Base-by-base conservation (phyloP, 2,888 invertebrate genomes). In the Mesoligia furuncula region DNA sequence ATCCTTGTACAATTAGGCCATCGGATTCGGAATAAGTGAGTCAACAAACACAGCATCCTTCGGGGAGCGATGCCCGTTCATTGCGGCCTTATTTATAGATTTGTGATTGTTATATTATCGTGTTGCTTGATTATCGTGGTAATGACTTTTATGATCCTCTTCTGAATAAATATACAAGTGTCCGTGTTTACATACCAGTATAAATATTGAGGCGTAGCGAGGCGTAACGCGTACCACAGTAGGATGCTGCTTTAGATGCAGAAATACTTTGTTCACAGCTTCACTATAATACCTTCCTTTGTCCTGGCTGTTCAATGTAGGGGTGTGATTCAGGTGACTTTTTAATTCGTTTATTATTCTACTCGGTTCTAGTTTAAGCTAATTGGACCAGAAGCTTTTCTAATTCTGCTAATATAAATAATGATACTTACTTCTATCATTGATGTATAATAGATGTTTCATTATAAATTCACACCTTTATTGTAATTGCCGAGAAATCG, bases 21-120 rank as follows among this genome's bases (percentile, higher is more conserved):
- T 90, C 88, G 88, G 88, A 89, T 91, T 93, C 91, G 90, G 93
- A 93, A 91, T 92, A 93, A 93, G 92, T 93, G 91, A 90, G 90
- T 90, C 91, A 95, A 95, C 92, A 96, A 96, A 95, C 94, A 94
- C 83, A 88, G 91, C 94, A 93, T 94, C 95, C 95, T 93, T 90
- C 90, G 80, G 91, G 93, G 95, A 91, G 92, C 95, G 93, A 91
- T 91, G 95, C 77, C 93, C 95, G 90, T 85, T 85, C 85, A 81
- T 80, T 81, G 84, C 84, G 87, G 86, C 85, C 85, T 89, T 90
- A 90, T 90, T 88, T 91, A 86, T 88, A 89, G 85, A 71, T 77
- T 76, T 81, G 85, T 87, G 78, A 87, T 87, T 87, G 89, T 87
- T 87, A 77, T 81, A 83, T 77, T 85, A 88, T 83, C 73, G 59